Evolutionary conservation across 2,797 vertebrate genomes (phyloP).

Genomic region (Graptemys geographica): DNA sequence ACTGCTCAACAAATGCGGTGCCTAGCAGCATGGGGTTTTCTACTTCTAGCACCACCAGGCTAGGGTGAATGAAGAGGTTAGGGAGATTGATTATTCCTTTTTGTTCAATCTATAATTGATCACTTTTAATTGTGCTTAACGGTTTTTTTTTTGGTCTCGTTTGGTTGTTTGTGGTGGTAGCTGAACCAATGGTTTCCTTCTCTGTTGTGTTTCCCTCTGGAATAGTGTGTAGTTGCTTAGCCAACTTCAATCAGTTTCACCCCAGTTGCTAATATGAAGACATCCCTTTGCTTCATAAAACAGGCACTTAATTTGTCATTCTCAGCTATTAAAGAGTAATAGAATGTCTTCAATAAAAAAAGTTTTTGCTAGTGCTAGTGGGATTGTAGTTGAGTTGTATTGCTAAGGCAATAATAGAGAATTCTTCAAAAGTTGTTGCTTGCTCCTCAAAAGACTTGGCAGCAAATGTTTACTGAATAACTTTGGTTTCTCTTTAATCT

Average conservation of each 20-base stretch:
- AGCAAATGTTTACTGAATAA: neutral
- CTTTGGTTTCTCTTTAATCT: neutral
- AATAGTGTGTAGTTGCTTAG: neutral
- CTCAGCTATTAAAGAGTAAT: neutral
- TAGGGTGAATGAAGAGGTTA: neutral
- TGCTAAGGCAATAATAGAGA: neutral
- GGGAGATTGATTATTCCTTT: neutral
- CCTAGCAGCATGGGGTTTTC: neutral
- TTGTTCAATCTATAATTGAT: neutral
- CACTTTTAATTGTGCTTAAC: accelerated
- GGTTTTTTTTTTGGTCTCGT: neutral
- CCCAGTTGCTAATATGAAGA: neutral
- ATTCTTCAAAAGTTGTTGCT: neutral
- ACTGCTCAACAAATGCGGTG: accelerated
- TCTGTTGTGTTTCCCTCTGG: neutral
- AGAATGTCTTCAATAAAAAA: neutral
- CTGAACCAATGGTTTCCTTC: neutral
- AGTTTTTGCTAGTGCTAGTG: neutral
- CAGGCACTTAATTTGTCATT: neutral
- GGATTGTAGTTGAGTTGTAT: neutral
- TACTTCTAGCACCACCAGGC: accelerated
- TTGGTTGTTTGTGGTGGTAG: neutral
- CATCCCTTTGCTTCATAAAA: neutral
- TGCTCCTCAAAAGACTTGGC: neutral
- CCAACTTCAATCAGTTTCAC: neutral